Percentiles rank a stretch among this genome's conserved stretches.
phyloP scores from a whole-genome alignment of 2,113 vertebrate species.

The Toxotes jaculatrix region DNA sequence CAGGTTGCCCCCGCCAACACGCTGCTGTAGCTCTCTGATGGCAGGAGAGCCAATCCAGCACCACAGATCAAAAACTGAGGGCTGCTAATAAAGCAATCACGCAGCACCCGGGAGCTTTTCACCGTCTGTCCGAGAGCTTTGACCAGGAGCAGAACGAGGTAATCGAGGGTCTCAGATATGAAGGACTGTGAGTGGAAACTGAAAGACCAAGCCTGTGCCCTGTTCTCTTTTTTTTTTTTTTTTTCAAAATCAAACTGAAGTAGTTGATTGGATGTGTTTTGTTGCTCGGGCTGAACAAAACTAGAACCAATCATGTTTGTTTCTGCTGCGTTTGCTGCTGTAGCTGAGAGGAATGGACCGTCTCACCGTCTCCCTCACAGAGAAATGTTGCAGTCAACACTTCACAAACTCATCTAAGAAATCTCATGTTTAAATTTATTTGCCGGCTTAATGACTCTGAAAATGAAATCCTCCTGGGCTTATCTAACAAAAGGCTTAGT shows the following conservation, averaged over 20 bases:
- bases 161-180: constrained; percentile 3
- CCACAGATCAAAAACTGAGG: neutral
- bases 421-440: too few relatives aligned
- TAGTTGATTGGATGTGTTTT: constrained; percentile 7
- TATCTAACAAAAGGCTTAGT: too few relatives aligned
- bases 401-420: too few relatives aligned
- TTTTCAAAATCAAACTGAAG: neutral
- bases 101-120: neutral
- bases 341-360: neutral
- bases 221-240: too few relatives aligned
- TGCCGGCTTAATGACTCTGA: too few relatives aligned
- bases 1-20: neutral
- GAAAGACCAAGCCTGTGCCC: neutral
- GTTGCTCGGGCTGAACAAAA: neutral
- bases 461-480: too few relatives aligned
- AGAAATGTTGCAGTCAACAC: too few relatives aligned
- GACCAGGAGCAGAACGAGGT: neutral
- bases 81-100: constrained; percentile 25
- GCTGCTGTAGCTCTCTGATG: neutral
- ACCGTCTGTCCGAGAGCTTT: neutral
- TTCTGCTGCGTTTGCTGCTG: constrained; percentile 3
- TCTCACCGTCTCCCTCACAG: neutral
- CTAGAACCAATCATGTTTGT: constrained; percentile 8
- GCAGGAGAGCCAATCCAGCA: neutral
- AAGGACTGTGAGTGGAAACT: neutral